Evolutionary conservation across 2,113 vertebrate species (phyloP).

Genomic region (Centropristis striata): DNA sequence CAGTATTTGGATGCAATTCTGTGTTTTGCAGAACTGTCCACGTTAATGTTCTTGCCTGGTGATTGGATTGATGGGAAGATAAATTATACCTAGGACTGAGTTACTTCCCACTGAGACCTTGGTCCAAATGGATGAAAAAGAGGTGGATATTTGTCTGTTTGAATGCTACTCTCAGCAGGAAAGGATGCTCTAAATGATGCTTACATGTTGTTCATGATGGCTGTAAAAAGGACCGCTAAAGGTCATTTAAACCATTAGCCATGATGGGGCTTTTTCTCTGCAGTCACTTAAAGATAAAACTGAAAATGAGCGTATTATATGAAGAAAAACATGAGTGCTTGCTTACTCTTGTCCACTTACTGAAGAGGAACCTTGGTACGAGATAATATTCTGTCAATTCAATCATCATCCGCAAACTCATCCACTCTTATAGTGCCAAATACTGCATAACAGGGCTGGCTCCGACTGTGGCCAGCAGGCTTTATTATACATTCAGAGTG

Average conservation of each 20-base stretch:
- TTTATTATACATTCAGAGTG: conserved; percentile 46
- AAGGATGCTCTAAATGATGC: conserved; percentile 21
- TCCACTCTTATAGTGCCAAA: not conserved
- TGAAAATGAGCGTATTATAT: not conserved
- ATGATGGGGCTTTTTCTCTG: not conserved
- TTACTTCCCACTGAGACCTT: not conserved
- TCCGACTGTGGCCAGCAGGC: conserved; percentile 17
- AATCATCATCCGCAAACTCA: too few species aligned
- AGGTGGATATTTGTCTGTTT: not conserved
- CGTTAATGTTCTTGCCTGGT: not conserved
- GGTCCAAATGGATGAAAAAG: not conserved
- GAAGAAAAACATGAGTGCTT: conserved; percentile 7
- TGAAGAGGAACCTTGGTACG: conserved; percentile 7
- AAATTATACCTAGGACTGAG: not conserved
- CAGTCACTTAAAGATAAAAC: conserved; percentile 4
- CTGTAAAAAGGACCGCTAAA: conserved; percentile 27
- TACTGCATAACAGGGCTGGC: conserved; percentile 1
- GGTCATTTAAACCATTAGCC: conserved; percentile 42
- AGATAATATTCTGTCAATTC: conserved; percentile 32
- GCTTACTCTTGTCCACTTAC: conserved; percentile 20
- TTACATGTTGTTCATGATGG: not conserved
- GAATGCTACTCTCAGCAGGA: conserved; percentile 1
- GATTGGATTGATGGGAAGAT: not conserved
- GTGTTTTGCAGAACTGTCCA: not conserved
- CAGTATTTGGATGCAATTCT: not conserved